A percentile compares a stretch with the other conserved stretches of the same genome.
Conservation (phyloP, 1,140 invertebrate genomes). For the Philaenus spumarius region DNA sequence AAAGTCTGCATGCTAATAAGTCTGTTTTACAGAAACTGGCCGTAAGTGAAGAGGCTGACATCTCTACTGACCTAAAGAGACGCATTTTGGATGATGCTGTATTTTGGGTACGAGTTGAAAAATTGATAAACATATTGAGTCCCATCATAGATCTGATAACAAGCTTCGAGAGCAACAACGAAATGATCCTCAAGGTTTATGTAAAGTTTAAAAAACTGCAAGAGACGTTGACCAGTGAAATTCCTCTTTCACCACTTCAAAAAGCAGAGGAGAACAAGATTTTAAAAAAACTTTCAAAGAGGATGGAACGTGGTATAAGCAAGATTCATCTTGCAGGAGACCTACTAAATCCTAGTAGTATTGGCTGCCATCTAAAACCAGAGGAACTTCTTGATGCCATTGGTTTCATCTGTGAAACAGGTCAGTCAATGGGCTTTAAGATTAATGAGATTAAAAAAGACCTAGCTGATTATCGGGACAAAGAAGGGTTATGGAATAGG, state of each 20-base stretch:
- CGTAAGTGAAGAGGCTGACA: conserved; percentile 1
- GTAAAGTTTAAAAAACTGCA: conserved; percentile 6
- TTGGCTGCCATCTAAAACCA: neutral
- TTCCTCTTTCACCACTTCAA: conserved; percentile 7
- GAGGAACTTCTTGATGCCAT: neutral
- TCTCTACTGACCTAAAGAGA: neutral
- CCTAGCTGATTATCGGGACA: neutral
- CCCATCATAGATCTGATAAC: conserved; percentile 2
- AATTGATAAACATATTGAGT: conserved; percentile 6
- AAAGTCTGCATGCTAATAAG: conserved; percentile 7
- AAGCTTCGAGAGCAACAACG: conserved; percentile 2
- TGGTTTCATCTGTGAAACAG: neutral
- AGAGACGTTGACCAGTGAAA: neutral
- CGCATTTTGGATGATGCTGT: neutral
- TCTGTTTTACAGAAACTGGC: conserved; percentile 11
- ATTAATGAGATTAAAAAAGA: neutral
- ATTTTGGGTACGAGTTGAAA: conserved; percentile 13
- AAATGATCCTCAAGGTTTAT: neutral
- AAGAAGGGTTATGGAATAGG: neutral
- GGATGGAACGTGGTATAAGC: neutral
- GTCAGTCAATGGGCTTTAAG: neutral
- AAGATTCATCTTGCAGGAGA: neutral
- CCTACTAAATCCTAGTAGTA: neutral
- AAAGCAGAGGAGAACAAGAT: neutral
- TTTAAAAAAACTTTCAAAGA: conserved; percentile 1